These are phyloP conservation scores for Amphipoea oculea DNA, from an alignment of 2,888 invertebrate genomes.

Conservation along the genomic window DNA sequence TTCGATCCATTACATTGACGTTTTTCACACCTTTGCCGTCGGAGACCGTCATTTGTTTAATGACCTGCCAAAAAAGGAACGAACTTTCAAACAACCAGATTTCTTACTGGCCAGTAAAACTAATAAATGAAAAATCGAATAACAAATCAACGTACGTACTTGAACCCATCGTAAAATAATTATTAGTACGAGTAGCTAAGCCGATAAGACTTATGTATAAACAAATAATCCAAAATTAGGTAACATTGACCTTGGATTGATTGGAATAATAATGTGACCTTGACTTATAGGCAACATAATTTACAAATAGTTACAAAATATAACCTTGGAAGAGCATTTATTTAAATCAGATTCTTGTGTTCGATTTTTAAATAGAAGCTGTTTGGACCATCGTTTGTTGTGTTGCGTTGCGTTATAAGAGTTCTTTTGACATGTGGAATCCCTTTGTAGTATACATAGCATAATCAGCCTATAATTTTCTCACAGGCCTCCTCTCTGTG, in stretches of 20 bases:
- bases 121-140: constrained; percentile 6
- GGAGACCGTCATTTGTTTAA: constrained; percentile 22
- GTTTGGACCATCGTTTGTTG: not conserved
- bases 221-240: constrained; percentile 12
- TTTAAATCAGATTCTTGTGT: constrained; percentile 39
- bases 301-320: constrained; percentile 44
- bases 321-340: constrained; percentile 50
- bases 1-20: not conserved
- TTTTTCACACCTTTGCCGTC: not conserved
- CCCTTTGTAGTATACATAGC: too few species aligned
- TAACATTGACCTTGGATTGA: constrained; percentile 31
- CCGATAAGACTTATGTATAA: not conserved
- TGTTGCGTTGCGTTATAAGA: not conserved
- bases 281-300: constrained; percentile 34
- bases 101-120: constrained; percentile 13
- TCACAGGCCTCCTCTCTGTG: not conserved
- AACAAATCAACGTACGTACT: not conserved
- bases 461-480: not conserved
- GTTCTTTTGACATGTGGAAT: not conserved
- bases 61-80: not conserved
- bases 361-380: constrained; percentile 37
- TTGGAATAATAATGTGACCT: constrained; percentile 22
- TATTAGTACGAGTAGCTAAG: constrained; percentile 20
- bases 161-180: constrained; percentile 9
- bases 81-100: not conserved